These are phyloP conservation scores for Nautilus pompilius DNA, from an alignment of 1,140 invertebrate genomes.

Conservation along the genomic window DNA sequence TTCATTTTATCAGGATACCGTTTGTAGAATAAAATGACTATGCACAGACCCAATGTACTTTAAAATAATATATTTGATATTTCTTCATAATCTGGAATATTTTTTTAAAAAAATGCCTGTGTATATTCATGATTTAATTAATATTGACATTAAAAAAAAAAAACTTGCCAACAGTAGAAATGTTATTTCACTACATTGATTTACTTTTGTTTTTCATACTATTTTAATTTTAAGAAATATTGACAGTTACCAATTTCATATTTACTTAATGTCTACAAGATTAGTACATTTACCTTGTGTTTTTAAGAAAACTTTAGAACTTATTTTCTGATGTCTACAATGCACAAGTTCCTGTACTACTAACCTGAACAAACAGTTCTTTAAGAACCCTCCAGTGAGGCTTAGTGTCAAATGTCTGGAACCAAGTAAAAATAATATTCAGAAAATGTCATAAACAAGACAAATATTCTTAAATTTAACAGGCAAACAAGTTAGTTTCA, in stretches of 20 bases:
- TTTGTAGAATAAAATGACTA: too few relatives aligned
- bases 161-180: too few relatives aligned
- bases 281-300: not conserved
- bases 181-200: not conserved
- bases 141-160: too few relatives aligned
- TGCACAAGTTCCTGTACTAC: not conserved
- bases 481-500: too few relatives aligned
- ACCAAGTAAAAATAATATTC: constrained; percentile 10
- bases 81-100: too few relatives aligned
- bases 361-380: constrained; percentile 76
- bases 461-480: too few relatives aligned
- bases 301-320: not conserved
- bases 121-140: too few relatives aligned
- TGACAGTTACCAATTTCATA: not conserved
- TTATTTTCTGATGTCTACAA: not conserved
- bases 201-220: not conserved
- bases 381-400: constrained; percentile 83
- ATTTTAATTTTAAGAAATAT: not conserved
- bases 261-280: not conserved
- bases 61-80: too few relatives aligned
- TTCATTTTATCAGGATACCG: too few relatives aligned
- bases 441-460: too few relatives aligned
- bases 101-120: too few relatives aligned
- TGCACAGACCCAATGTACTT: too few relatives aligned
- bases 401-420: constrained; percentile 74